phyloP scores from a whole-genome alignment of 2,888 invertebrate genomes.

The Danaus chrysippus region DNA sequence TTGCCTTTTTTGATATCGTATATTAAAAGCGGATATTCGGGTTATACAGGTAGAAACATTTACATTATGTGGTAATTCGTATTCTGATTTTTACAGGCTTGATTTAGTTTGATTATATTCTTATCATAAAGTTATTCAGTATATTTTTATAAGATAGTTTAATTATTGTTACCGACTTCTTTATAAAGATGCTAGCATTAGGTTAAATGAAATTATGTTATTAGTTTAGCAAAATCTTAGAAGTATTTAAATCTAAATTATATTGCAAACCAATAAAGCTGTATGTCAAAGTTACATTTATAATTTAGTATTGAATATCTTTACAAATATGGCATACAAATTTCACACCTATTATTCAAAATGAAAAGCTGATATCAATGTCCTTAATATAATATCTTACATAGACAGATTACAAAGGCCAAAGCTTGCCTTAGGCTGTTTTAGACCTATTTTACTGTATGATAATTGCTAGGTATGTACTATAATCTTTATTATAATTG shows the following conservation, averaged over 20 bases:
- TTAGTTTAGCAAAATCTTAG: no score
- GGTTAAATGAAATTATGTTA: no score
- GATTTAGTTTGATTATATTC: no score
- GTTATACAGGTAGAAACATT: constrained; percentile 5
- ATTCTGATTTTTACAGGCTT: neutral
- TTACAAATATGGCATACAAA: neutral
- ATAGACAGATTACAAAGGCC: neutral
- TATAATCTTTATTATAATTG: no score
- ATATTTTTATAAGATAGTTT: no score
- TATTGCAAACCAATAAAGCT: no score
- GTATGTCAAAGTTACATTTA: neutral
- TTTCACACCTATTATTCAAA: neutral
- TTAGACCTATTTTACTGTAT: neutral
- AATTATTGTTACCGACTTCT: no score
- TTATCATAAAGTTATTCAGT: no score
- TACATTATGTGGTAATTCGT: neutral
- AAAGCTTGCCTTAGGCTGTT: neutral
- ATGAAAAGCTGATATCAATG: neutral
- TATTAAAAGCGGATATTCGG: constrained; percentile 8
- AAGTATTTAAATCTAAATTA: no score
- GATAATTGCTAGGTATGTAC: no score
- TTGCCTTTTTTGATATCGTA: constrained; percentile 9
- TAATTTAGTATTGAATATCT: neutral
- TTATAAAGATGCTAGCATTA: no score
- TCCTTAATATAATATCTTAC: neutral